Evolutionary conservation across 2,113 vertebrate species (phyloP).

Genomic region (Hystrix brachyura): DNA sequence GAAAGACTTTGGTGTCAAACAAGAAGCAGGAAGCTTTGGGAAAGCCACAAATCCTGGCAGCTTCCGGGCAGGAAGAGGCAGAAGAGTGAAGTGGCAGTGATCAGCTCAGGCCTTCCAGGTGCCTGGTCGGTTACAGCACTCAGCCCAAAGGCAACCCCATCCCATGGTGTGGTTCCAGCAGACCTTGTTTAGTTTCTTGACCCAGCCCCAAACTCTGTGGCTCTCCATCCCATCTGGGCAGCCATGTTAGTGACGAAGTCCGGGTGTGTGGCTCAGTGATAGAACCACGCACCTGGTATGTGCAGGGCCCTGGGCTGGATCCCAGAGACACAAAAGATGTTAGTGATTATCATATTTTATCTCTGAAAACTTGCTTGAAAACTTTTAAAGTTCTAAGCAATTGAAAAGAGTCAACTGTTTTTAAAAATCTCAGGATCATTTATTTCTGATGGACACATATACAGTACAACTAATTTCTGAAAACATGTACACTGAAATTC

Average conservation of each 20-base stretch:
- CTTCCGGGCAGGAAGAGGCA: neutral
- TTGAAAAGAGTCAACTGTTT: neutral
- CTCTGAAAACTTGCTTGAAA: neutral
- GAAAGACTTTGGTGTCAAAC: neutral
- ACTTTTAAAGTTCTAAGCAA: neutral
- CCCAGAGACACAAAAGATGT: neutral
- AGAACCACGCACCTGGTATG: neutral
- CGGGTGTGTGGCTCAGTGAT: neutral
- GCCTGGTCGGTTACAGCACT: neutral
- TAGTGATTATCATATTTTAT: slow-evolving; percentile 9
- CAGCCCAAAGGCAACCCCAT: neutral
- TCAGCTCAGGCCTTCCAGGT: neutral
- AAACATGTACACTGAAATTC: slow-evolving; percentile 61
- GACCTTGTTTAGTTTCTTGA: neutral
- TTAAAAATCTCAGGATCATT: slow-evolving; percentile 14
- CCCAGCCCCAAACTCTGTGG: neutral
- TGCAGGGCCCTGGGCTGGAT: neutral
- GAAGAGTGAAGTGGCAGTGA: neutral
- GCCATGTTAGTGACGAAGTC: neutral
- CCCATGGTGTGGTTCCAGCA: neutral
- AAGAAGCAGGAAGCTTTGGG: neutral
- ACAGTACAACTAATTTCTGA: neutral
- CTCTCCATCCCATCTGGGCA: neutral
- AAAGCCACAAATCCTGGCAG: neutral
- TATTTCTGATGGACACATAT: slow-evolving; percentile 34